Conservation (phyloP, 2,113 vertebrate species). For the Aldabrachelys gigantea region DNA sequence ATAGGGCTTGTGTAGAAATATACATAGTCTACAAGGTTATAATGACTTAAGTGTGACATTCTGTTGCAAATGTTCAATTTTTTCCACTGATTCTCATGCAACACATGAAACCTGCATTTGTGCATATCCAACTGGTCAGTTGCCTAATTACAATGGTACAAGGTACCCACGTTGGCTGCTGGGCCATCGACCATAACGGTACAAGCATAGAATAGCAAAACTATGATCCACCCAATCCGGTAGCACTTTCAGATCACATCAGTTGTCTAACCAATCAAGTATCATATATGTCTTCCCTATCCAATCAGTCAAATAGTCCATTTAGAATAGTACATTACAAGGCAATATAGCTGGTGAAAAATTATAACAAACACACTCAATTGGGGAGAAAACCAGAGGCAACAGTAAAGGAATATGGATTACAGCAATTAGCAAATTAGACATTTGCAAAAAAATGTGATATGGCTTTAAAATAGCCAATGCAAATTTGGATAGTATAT, state of each 20-base stretch:
- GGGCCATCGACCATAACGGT: neutral
- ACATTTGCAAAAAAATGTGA: too few species aligned
- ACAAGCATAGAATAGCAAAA: neutral
- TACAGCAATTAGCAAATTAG: too few species aligned
- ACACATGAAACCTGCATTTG: neutral
- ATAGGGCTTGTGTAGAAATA: neutral
- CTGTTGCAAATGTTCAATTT: neutral
- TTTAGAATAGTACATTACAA: neutral
- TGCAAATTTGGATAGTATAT: too few species aligned
- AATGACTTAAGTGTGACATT: neutral
- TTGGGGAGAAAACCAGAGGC: neutral
- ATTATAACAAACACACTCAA: neutral
- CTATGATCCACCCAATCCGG: neutral
- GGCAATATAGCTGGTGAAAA: neutral
- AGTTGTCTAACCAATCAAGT: too few species aligned
- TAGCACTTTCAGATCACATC: too few species aligned
- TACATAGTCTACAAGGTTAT: neutral
- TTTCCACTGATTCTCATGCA: neutral
- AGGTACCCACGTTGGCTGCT: neutral
- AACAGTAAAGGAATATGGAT: neutral
- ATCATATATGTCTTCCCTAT: too few species aligned
- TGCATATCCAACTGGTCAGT: neutral
- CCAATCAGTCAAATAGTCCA: neutral
- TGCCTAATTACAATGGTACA: neutral
- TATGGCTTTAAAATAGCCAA: too few species aligned